Evolutionary conservation across 1,140 invertebrate genomes (phyloP).

Genomic region (Saccostrea glomerata): DNA sequence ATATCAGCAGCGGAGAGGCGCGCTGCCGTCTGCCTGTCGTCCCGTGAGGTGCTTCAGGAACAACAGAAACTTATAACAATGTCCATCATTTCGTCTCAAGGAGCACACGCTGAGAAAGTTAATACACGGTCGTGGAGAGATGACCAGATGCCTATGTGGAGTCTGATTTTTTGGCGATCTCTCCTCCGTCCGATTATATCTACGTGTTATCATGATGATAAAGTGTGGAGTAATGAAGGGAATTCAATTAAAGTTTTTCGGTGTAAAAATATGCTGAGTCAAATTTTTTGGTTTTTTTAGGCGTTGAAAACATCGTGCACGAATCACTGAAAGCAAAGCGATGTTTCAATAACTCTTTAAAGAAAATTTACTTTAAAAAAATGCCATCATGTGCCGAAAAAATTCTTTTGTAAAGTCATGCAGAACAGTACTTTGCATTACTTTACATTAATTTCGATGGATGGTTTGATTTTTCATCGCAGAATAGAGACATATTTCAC

Average conservation of each 20-base stretch:
- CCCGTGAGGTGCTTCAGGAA: constrained; percentile 25
- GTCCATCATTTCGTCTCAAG: neutral
- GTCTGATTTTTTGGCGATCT: neutral
- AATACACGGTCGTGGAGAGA: constrained; percentile 10
- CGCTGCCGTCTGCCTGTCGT: neutral
- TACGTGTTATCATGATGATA: constrained; percentile 10
- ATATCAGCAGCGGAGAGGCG: neutral
- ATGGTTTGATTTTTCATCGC: neutral
- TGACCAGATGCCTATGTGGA: constrained; percentile 9
- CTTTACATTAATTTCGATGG: neutral
- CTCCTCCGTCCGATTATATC: neutral
- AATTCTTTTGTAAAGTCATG: neutral
- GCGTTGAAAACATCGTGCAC: neutral
- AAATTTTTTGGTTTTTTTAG: neutral
- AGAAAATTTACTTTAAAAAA: neutral
- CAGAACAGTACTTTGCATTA: neutral
- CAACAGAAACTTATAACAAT: constrained; percentile 27
- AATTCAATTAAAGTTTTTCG: neutral
- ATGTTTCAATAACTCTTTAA: neutral
- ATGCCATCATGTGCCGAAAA: neutral
- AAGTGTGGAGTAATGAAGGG: constrained; percentile 17
- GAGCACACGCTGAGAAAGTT: constrained; percentile 7
- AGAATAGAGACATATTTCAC: neutral
- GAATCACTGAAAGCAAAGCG: neutral
- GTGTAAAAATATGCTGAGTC: neutral